phyloP scores from a whole-genome alignment of 2,888 invertebrate genomes.

The Xylocampa areola region DNA sequence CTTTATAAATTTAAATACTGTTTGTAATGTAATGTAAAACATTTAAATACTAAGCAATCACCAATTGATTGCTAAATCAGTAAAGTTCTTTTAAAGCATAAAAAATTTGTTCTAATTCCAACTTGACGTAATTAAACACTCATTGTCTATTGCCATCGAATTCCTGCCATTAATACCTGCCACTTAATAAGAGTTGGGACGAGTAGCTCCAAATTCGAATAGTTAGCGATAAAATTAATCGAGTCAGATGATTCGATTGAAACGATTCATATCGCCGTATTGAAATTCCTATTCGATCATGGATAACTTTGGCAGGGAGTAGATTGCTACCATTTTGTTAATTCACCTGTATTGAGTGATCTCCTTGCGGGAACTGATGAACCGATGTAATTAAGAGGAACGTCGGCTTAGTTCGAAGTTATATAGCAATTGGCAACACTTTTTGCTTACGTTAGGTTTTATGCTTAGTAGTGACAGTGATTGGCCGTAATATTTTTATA shows the following conservation, averaged over 20 bases:
- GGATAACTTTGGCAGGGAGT: slow-evolving; percentile 29
- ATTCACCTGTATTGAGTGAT: slow-evolving; percentile 36
- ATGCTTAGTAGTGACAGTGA: no score
- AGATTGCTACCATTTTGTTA: slow-evolving; percentile 41
- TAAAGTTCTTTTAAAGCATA: no score
- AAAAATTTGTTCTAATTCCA: slow-evolving; percentile 21
- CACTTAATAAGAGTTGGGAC: slow-evolving; percentile 18
- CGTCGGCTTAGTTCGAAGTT: slow-evolving; percentile 7
- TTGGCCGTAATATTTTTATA: no score
- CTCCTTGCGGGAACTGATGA: slow-evolving; percentile 5
- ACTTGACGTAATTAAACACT: slow-evolving; percentile 15
- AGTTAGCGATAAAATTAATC: slow-evolving; percentile 48
- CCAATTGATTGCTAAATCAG: no score
- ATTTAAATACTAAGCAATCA: no score
- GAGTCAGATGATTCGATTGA: slow-evolving; percentile 38
- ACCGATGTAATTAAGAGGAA: slow-evolving; percentile 13
- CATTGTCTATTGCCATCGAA: slow-evolving; percentile 25
- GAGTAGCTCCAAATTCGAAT: slow-evolving; percentile 29
- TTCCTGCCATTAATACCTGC: slow-evolving; percentile 40
- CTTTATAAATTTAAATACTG: no score
- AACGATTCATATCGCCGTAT: slow-evolving; percentile 40
- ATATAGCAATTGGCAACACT: no score
- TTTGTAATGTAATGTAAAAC: no score
- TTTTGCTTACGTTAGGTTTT: no score
- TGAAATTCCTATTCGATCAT: slow-evolving; percentile 35